phyloP scores from a whole-genome alignment of 2,797 vertebrate genomes.

The Bradypus variegatus region DNA sequence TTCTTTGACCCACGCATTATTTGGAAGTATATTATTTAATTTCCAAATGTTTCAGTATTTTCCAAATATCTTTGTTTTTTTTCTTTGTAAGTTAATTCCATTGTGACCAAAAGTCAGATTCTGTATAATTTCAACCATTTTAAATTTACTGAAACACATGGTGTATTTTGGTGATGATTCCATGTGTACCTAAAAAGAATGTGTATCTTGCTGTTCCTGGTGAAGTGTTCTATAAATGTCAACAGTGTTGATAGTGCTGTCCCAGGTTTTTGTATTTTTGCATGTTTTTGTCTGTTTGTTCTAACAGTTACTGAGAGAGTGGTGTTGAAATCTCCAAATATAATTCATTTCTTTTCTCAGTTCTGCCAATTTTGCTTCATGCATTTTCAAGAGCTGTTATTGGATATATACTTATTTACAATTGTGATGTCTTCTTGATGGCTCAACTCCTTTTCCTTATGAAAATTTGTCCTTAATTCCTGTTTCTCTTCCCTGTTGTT shows the following conservation, averaged over 20 bases:
- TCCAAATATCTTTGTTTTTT: background rate
- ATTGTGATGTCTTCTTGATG: background rate
- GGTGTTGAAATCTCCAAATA: background rate
- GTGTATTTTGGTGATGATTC: background rate
- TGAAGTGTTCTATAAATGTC: background rate
- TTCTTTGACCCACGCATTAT: background rate
- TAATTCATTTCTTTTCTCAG: background rate
- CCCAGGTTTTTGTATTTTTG: background rate
- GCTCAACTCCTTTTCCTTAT: background rate
- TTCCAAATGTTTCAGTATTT: background rate
- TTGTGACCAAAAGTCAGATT: background rate
- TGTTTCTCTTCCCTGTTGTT: background rate
- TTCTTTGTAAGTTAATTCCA: background rate
- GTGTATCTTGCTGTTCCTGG: background rate
- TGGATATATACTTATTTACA: background rate
- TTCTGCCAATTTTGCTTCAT: background rate
- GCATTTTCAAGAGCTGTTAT: background rate
- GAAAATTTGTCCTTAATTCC: background rate
- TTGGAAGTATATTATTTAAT: background rate
- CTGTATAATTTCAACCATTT: background rate
- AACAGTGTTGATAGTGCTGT: background rate
- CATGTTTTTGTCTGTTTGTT: background rate
- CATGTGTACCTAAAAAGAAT: fast-evolving
- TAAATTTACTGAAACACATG: background rate
- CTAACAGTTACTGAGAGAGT: background rate